phyloP scores from a whole-genome alignment of 2,113 vertebrate genomes.

The Pteronura brasiliensis region DNA sequence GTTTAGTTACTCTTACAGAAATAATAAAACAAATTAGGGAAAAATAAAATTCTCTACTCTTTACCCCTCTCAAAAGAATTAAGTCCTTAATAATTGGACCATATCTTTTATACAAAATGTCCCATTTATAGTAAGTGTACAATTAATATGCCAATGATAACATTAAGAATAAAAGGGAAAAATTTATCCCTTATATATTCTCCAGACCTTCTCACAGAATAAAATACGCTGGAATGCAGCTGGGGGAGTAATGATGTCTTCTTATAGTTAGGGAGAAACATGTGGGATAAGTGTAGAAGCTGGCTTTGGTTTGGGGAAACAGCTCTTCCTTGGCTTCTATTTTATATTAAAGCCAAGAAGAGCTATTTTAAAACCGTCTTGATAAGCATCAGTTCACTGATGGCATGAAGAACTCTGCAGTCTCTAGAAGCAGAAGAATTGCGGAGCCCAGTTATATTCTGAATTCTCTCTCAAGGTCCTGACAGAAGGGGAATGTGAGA shows the following conservation, averaged over 20 bases:
- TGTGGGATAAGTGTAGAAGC: background rate
- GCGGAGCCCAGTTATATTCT: background rate
- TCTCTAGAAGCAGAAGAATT: background rate
- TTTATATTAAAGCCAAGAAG: background rate
- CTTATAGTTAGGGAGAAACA: background rate
- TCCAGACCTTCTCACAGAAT: background rate
- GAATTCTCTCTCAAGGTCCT: background rate
- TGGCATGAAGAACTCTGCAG: background rate
- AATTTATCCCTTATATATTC: background rate
- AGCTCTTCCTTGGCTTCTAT: background rate
- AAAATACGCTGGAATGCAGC: background rate
- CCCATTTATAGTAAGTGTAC: background rate
- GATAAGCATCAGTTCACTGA: background rate
- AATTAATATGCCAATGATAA: background rate
- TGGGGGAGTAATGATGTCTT: background rate
- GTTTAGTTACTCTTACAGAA: constrained; percentile 6
- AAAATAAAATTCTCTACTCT: background rate
- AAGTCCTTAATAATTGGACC: background rate
- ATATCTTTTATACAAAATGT: background rate
- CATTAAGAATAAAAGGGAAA: background rate
- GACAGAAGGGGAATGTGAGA: background rate
- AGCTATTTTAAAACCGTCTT: background rate
- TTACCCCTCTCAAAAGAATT: background rate
- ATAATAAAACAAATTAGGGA: background rate
- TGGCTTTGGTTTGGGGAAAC: background rate